Base-by-base conservation (phyloP, 2,888 invertebrate species). In the Drosophila formosana region DNA sequence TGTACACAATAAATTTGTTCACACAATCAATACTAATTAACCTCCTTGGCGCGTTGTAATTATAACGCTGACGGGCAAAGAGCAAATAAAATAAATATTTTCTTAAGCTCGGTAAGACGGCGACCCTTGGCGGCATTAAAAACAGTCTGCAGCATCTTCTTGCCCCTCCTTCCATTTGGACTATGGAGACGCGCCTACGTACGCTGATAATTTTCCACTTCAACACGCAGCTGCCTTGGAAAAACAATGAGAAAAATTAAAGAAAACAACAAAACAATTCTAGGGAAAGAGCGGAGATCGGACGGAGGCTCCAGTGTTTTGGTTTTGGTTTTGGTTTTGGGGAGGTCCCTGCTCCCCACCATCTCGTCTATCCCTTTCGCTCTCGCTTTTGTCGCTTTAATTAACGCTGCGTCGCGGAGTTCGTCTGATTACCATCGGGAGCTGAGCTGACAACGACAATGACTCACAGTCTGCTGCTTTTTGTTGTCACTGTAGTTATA, bases 1-100 rank as follows among this genome's bases (percentile, higher is more conserved):
- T 66, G 75, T 64, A 53, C 65, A 62, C 58, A 62, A 69, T 78
- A 78, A 78, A 78, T 70, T 69, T 69, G 72, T 82, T 83, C 78
- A 78, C 86, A 82, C 83, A 86, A 82, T 78, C 83, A 78, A 86
- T 82, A 83, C 72, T 71, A 83, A 83, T 83, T 86, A 85, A 76
- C 76, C 80, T 82, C 68, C 80, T 82, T 80, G 83, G 65, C 57
- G 82, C 65, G 69, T 64, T 58, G 66, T 69, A 76, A 82, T 82
- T 85, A 72, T 55, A 60, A 63, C 58, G 68, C 71, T 58, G 51
- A 60, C 39, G 49, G 74, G 28, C 73, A 60, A 67, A 67, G 56
- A 66, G 68, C 73, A 75, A 72, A 61, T 72, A 69, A 67, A 80
- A 69, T 67, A 77, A 75, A 80, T 82, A 77, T 86, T 82, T 73